A percentile compares a stretch with the other conserved stretches of the same genome.
Conservation (phyloP, 2,797 vertebrate species). For the Babyrousa celebensis region DNA sequence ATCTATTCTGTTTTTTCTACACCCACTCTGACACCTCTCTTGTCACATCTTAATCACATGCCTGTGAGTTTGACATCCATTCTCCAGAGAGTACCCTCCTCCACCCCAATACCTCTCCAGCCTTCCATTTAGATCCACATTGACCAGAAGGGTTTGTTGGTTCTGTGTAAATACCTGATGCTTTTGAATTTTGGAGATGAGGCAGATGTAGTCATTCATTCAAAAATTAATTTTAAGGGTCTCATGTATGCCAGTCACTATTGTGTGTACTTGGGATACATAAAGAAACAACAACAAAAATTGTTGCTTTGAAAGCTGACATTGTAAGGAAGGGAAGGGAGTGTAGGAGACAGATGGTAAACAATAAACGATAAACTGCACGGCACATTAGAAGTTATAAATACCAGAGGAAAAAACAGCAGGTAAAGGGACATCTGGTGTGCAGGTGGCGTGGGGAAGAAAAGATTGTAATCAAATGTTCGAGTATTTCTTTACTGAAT, state of each 20-base stretch:
- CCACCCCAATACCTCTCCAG: background rate
- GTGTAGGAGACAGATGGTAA: background rate
- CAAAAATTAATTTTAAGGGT: constrained; percentile 1
- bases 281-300: background rate
- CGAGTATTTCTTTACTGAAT: background rate
- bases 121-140: background rate
- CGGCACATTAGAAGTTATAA: background rate
- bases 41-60: background rate
- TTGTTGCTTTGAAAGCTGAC: background rate
- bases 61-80: background rate
- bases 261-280: background rate
- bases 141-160: background rate
- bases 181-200: background rate
- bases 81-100: background rate
- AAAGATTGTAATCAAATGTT: background rate
- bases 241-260: background rate
- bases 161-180: background rate
- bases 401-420: background rate
- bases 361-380: background rate
- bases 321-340: background rate
- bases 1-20: background rate
- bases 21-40: background rate
- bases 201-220: background rate
- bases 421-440: background rate
- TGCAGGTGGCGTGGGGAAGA: background rate